Evolutionary conservation across 2,888 invertebrate species (phyloP).

Genomic region (Mechanitis mazaeus): DNA sequence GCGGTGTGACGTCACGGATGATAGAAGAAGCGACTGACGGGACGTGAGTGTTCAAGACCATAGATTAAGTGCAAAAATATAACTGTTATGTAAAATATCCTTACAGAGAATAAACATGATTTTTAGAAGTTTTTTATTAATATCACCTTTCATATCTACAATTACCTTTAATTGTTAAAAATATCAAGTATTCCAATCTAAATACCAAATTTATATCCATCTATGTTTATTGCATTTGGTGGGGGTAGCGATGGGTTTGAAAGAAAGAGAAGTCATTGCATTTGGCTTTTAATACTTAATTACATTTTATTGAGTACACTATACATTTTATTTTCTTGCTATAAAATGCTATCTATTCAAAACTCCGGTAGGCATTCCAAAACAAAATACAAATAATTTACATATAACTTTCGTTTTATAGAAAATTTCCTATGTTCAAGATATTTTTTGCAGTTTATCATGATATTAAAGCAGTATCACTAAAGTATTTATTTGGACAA

Average conservation of each 20-base stretch:
- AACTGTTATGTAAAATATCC: slow-evolving; percentile 44
- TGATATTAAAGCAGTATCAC: slow-evolving; percentile 77
- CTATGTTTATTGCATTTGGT: too few species aligned
- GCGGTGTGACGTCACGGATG: slow-evolving; percentile 7
- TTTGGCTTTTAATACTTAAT: slow-evolving; percentile 77
- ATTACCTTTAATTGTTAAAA: too few species aligned
- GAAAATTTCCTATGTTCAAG: slow-evolving; percentile 74
- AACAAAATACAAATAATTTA: slow-evolving; percentile 70
- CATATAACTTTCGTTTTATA: slow-evolving; percentile 69
- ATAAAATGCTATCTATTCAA: slow-evolving; percentile 77
- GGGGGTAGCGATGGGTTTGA: slow-evolving; percentile 7
- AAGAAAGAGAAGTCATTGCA: slow-evolving; percentile 40
- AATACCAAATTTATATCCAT: too few species aligned
- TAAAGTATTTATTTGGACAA: slow-evolving; percentile 75
- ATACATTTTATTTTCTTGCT: slow-evolving; percentile 74
- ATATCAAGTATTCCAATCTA: too few species aligned
- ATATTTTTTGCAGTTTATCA: slow-evolving; percentile 69
- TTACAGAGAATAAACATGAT: slow-evolving; percentile 52
- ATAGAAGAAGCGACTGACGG: slow-evolving; percentile 35
- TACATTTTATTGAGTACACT: slow-evolving; percentile 75
- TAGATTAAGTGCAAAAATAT: slow-evolving; percentile 45
- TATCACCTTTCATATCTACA: slow-evolving; percentile 17
- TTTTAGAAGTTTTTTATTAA: slow-evolving; percentile 39
- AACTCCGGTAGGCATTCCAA: slow-evolving; percentile 74
- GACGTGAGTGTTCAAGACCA: slow-evolving; percentile 35